These are phyloP conservation scores for Apomyelois bistriatella DNA, from an alignment of 2,888 invertebrate species.

Conservation along the genomic window DNA sequence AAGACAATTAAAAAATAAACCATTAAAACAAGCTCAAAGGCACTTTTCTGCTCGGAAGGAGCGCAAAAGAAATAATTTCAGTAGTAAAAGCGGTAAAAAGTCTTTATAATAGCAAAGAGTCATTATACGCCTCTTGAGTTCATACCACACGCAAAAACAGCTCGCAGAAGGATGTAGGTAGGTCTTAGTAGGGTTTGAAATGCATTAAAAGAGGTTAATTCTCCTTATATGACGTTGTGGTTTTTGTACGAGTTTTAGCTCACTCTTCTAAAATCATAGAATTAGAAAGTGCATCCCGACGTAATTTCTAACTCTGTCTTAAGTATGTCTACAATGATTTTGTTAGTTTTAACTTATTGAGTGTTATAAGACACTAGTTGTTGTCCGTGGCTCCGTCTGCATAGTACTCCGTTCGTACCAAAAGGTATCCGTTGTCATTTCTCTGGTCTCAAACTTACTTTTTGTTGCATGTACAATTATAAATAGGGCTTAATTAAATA, in stretches of 20 bases:
- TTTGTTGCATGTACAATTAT: too few relatives aligned
- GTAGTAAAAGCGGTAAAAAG: slow-evolving; percentile 23
- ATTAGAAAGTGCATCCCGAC: too few relatives aligned
- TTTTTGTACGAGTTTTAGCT: not conserved
- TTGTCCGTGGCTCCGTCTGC: too few relatives aligned
- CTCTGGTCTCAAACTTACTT: too few relatives aligned
- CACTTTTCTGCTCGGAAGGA: slow-evolving; percentile 21
- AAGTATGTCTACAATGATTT: too few relatives aligned
- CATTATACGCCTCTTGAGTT: slow-evolving; percentile 24
- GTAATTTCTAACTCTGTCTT: too few relatives aligned
- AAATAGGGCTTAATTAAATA: too few relatives aligned
- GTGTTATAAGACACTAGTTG: too few relatives aligned
- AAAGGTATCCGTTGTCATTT: too few relatives aligned
- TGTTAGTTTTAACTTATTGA: too few relatives aligned
- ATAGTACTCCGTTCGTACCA: too few relatives aligned
- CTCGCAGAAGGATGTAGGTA: slow-evolving; percentile 8
- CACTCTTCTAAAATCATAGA: not conserved
- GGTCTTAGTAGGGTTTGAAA: not conserved
- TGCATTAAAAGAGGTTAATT: slow-evolving; percentile 10
- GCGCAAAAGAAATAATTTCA: slow-evolving; percentile 23
- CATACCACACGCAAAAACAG: slow-evolving; percentile 13
- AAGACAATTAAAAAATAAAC: slow-evolving; percentile 18
- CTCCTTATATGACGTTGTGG: not conserved
- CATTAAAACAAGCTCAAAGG: slow-evolving; percentile 19
- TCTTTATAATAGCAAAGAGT: slow-evolving; percentile 24